Evolutionary conservation across 2,797 vertebrate species (phyloP).

Genomic region (Macrochelys suwanniensis): DNA sequence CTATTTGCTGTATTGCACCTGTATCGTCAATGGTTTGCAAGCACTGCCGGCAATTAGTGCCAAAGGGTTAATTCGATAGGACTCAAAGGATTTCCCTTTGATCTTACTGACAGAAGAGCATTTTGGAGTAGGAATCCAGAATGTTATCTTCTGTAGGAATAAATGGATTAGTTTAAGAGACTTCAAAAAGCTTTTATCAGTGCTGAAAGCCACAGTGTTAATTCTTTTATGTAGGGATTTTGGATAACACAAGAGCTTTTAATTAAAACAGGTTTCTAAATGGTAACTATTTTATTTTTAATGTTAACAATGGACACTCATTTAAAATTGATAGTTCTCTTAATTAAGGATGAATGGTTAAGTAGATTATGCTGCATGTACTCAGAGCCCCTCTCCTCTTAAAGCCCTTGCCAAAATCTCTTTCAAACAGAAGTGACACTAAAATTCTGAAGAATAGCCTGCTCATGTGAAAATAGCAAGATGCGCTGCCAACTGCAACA

Average conservation of each 20-base stretch:
- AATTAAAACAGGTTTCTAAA: constrained; percentile 1
- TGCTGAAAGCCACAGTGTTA: not conserved
- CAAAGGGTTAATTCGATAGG: not conserved
- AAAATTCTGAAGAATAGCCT: constrained; percentile 36
- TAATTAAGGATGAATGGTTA: not conserved
- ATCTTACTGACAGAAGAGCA: not conserved
- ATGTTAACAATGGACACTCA: not conserved
- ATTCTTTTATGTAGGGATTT: not conserved
- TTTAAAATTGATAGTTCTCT: not conserved
- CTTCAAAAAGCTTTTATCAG: not conserved
- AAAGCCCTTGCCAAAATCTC: not conserved
- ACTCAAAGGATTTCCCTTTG: not conserved
- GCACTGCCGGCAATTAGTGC: not conserved
- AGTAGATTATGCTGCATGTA: not conserved
- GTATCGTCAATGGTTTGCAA: not conserved
- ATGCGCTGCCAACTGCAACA: constrained; percentile 27
- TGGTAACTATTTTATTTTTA: not conserved
- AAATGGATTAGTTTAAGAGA: not conserved
- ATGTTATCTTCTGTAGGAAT: not conserved
- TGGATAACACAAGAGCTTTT: not conserved
- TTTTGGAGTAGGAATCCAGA: not conserved
- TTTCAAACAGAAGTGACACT: constrained; percentile 33
- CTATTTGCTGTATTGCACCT: not conserved
- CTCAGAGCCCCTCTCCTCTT: not conserved
- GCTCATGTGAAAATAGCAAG: not conserved